Conservation (phyloP, 2,888 invertebrate genomes). For the Julus scandinavius region DNA sequence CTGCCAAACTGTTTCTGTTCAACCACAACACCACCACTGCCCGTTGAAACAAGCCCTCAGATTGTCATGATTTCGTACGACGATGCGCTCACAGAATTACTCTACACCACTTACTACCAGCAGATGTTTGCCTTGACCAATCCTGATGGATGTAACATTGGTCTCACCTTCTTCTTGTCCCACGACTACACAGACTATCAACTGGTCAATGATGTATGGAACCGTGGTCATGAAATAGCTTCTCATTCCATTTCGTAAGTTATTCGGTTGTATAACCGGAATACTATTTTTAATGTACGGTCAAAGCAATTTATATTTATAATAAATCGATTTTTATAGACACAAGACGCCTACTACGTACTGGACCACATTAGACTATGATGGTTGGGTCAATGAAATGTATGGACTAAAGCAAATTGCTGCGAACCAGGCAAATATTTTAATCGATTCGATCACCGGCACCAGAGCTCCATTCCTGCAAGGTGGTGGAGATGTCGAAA, state of each 20-base stretch:
- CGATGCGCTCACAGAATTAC: slow-evolving; percentile 60
- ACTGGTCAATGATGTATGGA: slow-evolving; percentile 58
- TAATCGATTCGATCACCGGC: slow-evolving; percentile 64
- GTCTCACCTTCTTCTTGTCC: slow-evolving; percentile 58
- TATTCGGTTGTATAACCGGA: too few species aligned
- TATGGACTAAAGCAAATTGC: slow-evolving; percentile 62
- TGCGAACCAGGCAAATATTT: slow-evolving; percentile 60
- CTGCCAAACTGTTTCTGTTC: slow-evolving; percentile 72
- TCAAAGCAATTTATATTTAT: too few species aligned
- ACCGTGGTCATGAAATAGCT: slow-evolving; percentile 60
- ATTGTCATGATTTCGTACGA: slow-evolving; percentile 62
- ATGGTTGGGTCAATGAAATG: slow-evolving; percentile 62
- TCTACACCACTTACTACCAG: slow-evolving; percentile 58
- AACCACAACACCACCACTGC: slow-evolving; percentile 61
- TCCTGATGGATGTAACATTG: slow-evolving; percentile 59
- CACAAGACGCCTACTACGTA: slow-evolving; percentile 52
- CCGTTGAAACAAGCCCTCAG: slow-evolving; percentile 59
- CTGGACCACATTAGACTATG: slow-evolving; percentile 40
- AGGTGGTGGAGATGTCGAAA: slow-evolving; percentile 72
- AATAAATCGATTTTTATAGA: slow-evolving; percentile 61
- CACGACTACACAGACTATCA: slow-evolving; percentile 58
- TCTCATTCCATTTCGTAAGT: slow-evolving; percentile 60
- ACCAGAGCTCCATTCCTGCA: slow-evolving; percentile 72
- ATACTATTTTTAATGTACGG: too few species aligned
- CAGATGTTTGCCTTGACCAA: slow-evolving; percentile 56